phyloP scores from a whole-genome alignment of 2,797 vertebrate species.

The Sebastes aleutianus region DNA sequence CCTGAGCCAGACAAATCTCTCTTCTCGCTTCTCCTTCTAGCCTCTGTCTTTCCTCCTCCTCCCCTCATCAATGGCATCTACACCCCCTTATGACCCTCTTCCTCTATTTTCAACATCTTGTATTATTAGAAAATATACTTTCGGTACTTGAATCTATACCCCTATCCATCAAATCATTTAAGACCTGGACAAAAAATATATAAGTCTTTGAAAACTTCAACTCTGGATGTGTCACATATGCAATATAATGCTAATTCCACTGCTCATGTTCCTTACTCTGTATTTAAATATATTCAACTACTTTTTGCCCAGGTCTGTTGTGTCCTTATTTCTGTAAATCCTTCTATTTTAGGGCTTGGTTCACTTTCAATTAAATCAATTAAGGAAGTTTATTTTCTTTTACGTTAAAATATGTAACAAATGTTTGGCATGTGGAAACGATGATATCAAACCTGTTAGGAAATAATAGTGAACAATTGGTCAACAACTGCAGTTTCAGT shows the following conservation, averaged over 20 bases:
- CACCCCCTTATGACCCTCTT: background rate
- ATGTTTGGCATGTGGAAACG: constrained; percentile 5
- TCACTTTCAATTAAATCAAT: constrained; percentile 54
- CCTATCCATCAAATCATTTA: background rate
- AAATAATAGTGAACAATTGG: constrained; percentile 29
- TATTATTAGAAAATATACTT: constrained; percentile 49
- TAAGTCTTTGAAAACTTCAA: background rate
- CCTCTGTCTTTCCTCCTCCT: background rate
- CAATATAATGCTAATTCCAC: background rate
- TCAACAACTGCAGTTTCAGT: constrained; percentile 25
- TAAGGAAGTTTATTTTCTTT: background rate
- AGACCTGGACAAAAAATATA: constrained; percentile 49
- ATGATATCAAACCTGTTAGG: background rate
- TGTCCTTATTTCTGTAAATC: background rate
- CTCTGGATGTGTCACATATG: constrained; percentile 16
- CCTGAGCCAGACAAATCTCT: constrained; percentile 41
- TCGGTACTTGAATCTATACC: constrained; percentile 24
- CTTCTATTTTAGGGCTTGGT: constrained; percentile 1
- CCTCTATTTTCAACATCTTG: constrained; percentile 27
- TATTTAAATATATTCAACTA: constrained; percentile 7
- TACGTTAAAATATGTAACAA: constrained; percentile 24
- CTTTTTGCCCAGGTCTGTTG: constrained; percentile 45
- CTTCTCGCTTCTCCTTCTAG: background rate
- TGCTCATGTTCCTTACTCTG: constrained; percentile 3
- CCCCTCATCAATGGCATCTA: background rate